Evolutionary conservation across 2,888 invertebrate species (phyloP), one percentile per base, ranked within the genome.

Genomic region (Masnerella sp.): DNA sequence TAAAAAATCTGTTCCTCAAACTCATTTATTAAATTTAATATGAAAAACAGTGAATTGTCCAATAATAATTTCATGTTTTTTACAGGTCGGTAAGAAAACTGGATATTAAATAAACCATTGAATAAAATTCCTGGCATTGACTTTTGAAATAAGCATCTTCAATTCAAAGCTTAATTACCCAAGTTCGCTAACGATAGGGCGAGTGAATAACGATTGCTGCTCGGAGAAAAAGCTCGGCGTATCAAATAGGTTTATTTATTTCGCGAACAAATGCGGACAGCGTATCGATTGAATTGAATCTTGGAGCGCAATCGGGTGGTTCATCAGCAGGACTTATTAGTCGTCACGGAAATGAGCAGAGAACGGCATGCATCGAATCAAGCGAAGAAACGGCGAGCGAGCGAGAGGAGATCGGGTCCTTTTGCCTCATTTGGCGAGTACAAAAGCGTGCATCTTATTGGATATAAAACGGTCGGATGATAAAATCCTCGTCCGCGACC

Each of bases 381-480:
- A 62, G 30, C 32, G 47, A 49, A 36, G 28, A 28, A 40, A 58
- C 43, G 20, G 30, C 52, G 32, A 34, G 56, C 11, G 14, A 52
- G 47, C 15, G 28, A 40, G 15, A 38, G 36, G 43, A 62, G 47
- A 49, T 43, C 58, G 36, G 18, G 58, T 42, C 20, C 56, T 58
- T 58, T 67, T 22, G 51, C 56, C 47, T 80, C 79, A 79, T 81
- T 78, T 75, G 43, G 77, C 70, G 61, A 77, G 75, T 77, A 78
- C 78, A 76, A 80, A 83, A 78, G 79, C 79, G 77, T 79, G 71
- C 71, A 68, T 64, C 78, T 80, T 78, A 82, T 81, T 80, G 80
- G 81, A 80, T 77, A 78, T 80, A 81, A 83, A 83, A 80, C 81
- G 79, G 79, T 81, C 77, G 78, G 75, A 80, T 83, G 84, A 84